These are phyloP conservation scores for Zhuqinia jingwanae DNA, from an alignment of 2,888 invertebrate species.

Conservation along the genomic window DNA sequence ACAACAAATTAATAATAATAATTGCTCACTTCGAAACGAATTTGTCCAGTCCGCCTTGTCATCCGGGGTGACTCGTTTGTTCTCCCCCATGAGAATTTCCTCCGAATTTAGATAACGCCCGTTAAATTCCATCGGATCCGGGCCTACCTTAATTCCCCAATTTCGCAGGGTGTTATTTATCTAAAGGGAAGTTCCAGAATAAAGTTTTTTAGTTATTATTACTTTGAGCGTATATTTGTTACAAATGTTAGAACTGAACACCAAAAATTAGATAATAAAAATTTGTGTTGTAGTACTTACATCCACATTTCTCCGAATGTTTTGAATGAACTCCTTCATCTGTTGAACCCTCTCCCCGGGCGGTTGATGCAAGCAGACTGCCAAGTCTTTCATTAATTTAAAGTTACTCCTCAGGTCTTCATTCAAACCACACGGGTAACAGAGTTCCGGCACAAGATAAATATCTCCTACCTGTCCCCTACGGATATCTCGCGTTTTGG, in stretches of 20 bases:
- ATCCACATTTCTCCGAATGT: too few species aligned
- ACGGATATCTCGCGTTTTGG: slow-evolving; percentile 34
- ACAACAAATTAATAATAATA: neutral
- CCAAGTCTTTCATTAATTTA: slow-evolving; percentile 51
- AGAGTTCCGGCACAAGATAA: slow-evolving; percentile 57
- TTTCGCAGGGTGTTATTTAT: neutral
- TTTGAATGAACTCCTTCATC: too few species aligned
- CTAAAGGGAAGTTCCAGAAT: too few species aligned
- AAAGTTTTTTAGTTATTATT: too few species aligned
- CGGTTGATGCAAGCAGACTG: slow-evolving; percentile 41
- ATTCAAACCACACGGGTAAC: slow-evolving; percentile 53
- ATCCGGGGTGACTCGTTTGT: slow-evolving; percentile 1
- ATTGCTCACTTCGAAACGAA: slow-evolving; percentile 40
- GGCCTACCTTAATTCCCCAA: neutral
- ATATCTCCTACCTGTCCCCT: slow-evolving; percentile 24
- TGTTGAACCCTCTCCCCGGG: slow-evolving; percentile 4
- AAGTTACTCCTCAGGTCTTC: slow-evolving; percentile 37
- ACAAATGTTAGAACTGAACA: too few species aligned
- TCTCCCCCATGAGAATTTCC: neutral
- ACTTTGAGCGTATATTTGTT: too few species aligned
- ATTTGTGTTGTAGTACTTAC: too few species aligned
- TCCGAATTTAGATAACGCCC: slow-evolving; percentile 19
- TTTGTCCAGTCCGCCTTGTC: slow-evolving; percentile 60
- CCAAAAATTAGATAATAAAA: too few species aligned
- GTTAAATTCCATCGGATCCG: neutral